Evolutionary conservation across 2,113 vertebrate species (phyloP).

Genomic region (Anthoscopus minutus): DNA sequence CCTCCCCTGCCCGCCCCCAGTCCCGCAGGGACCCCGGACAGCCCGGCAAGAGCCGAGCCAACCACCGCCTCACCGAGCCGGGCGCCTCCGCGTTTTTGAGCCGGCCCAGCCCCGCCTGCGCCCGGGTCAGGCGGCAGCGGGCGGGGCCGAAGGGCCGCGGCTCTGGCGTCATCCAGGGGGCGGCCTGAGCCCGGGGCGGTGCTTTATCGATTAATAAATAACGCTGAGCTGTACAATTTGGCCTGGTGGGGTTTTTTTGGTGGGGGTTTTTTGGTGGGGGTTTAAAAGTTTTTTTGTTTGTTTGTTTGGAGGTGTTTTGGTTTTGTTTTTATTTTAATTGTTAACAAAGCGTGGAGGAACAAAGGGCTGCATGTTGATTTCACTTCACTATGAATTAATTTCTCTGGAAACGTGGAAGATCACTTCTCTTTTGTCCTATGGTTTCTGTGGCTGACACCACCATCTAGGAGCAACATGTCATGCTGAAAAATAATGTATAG

Average conservation of each 20-base stretch:
- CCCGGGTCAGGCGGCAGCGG: neutral
- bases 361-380: neutral
- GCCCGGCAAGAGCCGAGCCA: neutral
- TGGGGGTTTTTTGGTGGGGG: no score
- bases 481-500: neutral
- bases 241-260: fast-evolving
- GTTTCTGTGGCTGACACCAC: neutral
- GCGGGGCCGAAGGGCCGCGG: neutral
- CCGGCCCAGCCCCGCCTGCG: neutral
- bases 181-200: neutral
- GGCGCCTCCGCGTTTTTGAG: fast-evolving
- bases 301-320: neutral
- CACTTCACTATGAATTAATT: neutral
- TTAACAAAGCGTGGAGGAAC: neutral
- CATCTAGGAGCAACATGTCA: neutral
- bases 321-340: neutral
- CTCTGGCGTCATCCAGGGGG: neutral
- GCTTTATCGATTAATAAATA: fast-evolving
- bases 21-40: no score
- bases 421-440: neutral
- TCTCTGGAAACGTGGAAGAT: neutral
- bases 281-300: no score
- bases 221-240: fast-evolving
- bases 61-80: neutral
- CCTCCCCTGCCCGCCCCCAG: neutral